Evolutionary conservation across 1,140 invertebrate genomes (phyloP).

Genomic region (Drosophila gunungcola): DNA sequence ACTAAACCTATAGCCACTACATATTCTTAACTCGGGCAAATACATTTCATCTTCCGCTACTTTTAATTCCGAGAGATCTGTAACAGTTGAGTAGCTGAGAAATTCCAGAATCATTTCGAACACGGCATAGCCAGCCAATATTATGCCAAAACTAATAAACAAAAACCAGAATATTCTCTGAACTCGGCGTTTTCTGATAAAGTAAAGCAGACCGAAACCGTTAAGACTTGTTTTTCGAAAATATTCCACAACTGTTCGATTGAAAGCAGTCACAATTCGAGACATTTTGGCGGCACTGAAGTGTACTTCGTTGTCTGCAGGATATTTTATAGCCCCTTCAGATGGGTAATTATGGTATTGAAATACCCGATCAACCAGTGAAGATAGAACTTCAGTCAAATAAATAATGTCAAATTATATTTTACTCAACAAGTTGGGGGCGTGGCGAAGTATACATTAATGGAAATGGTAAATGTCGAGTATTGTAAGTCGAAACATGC

Average conservation of each 20-base stretch:
- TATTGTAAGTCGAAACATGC: slow-evolving; percentile 48
- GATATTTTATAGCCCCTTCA: slow-evolving; percentile 18
- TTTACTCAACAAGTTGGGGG: slow-evolving; percentile 68
- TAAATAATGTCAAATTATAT: slow-evolving; percentile 61
- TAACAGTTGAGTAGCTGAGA: slow-evolving; percentile 49
- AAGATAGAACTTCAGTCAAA: slow-evolving; percentile 10
- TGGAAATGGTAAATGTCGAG: slow-evolving; percentile 53
- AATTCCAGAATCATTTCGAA: slow-evolving; percentile 43
- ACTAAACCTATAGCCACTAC: slow-evolving; percentile 58
- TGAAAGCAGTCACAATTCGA: slow-evolving; percentile 29
- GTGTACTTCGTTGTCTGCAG: not conserved
- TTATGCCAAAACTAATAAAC: slow-evolving; percentile 53
- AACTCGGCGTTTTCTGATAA: slow-evolving; percentile 51
- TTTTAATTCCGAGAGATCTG: slow-evolving; percentile 22
- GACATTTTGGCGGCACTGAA: slow-evolving; percentile 48
- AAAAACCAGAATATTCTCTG: slow-evolving; percentile 65
- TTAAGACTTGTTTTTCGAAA: slow-evolving; percentile 70
- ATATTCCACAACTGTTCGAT: slow-evolving; percentile 61
- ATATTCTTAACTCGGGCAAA: slow-evolving; percentile 41
- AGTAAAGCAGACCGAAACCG: slow-evolving; percentile 65
- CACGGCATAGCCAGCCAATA: slow-evolving; percentile 46
- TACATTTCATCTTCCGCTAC: not conserved
- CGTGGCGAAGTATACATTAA: slow-evolving; percentile 49
- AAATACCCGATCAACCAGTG: slow-evolving; percentile 1
- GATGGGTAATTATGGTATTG: slow-evolving; percentile 17